These are phyloP conservation scores for Leptinotarsa undecemlineata DNA, from an alignment of 1,140 invertebrate genomes.

Conservation along the genomic window DNA sequence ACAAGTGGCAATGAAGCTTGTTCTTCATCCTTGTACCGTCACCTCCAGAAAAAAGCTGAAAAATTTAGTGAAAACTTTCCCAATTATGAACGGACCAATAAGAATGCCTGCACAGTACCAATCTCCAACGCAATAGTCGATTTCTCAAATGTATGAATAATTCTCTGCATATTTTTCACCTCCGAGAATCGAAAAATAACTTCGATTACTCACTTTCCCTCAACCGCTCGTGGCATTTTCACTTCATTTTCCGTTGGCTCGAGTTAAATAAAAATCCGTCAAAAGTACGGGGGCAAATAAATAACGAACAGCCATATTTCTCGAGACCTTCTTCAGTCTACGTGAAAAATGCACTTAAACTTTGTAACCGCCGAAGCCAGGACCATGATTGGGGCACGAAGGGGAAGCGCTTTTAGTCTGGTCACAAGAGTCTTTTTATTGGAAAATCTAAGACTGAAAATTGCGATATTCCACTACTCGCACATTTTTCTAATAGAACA, in stretches of 20 bases:
- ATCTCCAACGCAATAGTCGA: neutral
- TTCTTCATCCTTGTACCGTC: too few species aligned
- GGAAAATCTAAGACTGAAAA: too few species aligned
- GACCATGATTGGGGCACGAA: too few species aligned
- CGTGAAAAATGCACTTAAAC: constrained; percentile 3
- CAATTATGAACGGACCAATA: neutral
- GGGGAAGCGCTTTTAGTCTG: too few species aligned
- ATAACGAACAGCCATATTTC: neutral
- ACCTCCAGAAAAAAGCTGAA: too few species aligned
- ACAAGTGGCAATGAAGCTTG: too few species aligned
- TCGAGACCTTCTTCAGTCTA: neutral
- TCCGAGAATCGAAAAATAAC: neutral
- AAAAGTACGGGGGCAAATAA: constrained; percentile 9
- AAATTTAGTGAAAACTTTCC: neutral
- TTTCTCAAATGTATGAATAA: neutral
- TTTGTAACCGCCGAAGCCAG: too few species aligned
- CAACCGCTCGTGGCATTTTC: constrained; percentile 4
- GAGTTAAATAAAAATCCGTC: constrained; percentile 17
- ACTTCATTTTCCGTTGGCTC: constrained; percentile 13
- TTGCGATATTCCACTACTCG: too few species aligned
- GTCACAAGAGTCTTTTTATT: too few species aligned
- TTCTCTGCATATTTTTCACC: neutral
- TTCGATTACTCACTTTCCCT: constrained; percentile 5
- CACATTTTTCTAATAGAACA: too few species aligned
- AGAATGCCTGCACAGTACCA: neutral